phyloP scores from a whole-genome alignment of 2,113 vertebrate genomes.

The Lampris megalopsis region DNA sequence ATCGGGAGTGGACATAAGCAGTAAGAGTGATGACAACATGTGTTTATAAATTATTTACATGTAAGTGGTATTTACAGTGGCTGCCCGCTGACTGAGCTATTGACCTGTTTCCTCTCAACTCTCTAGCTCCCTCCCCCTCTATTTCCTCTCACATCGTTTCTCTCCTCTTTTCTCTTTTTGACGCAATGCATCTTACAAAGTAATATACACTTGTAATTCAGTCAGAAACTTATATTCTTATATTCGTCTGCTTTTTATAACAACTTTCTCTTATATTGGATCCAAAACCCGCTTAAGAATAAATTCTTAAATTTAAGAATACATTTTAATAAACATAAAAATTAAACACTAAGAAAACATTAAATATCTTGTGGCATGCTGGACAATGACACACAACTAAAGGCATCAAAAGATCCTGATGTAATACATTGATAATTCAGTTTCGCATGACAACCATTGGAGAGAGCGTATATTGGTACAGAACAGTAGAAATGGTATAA shows the following conservation, averaged over 20 bases:
- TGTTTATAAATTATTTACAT: slow-evolving; percentile 78
- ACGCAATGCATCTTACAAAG: slow-evolving; percentile 43
- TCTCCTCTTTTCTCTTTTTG: slow-evolving; percentile 41
- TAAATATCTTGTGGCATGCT: too few relatives aligned
- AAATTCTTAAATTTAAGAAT: too few relatives aligned
- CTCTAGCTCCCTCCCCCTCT: slow-evolving; percentile 43
- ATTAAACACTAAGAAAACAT: too few relatives aligned
- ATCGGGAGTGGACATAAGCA: slow-evolving; percentile 38
- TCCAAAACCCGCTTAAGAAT: too few relatives aligned
- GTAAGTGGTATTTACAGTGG: slow-evolving; percentile 73
- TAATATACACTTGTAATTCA: background rate
- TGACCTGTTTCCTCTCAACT: slow-evolving; percentile 52
- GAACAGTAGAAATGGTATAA: too few relatives aligned
- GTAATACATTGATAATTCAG: too few relatives aligned
- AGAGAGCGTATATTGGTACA: too few relatives aligned
- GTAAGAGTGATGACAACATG: slow-evolving; percentile 63
- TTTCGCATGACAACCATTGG: too few relatives aligned
- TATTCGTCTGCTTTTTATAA: background rate
- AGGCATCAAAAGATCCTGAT: too few relatives aligned
- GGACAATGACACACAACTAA: too few relatives aligned
- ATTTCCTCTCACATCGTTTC: slow-evolving; percentile 29
- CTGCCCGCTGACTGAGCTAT: slow-evolving; percentile 63
- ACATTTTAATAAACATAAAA: too few relatives aligned
- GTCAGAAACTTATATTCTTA: background rate
- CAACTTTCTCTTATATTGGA: too few relatives aligned